Evolutionary conservation across 1,140 invertebrate species (phyloP), one percentile per base, ranked within the genome.

Genomic region (Sarcophaga bullata): DNA sequence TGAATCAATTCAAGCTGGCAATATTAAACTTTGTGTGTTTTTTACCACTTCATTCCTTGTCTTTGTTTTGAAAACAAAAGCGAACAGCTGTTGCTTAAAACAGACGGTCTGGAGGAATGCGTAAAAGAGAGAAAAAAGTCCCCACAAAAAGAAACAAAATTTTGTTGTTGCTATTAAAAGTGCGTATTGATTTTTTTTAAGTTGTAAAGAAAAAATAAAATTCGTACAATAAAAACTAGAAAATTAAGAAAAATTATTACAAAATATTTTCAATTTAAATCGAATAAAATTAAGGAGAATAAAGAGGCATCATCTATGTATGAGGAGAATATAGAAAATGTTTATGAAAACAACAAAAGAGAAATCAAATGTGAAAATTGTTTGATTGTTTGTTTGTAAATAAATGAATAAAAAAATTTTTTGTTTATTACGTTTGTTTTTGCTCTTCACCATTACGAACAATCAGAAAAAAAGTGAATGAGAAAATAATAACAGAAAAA

Each of bases 101-200:
- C 62, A 19, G 62, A n/a, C 19, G 62, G 19, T 25, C 62, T 19
- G 6, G 8, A 9, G 62, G 62, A 68, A 68, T 68, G 62, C 62
- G 62, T 68, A 17, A 68, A n/a, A 68, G 7, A 8, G n/a, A 68
- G 8, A 37, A 4, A 37, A 37, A 37, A 37, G 25, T 1, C 25
- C 25, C 1, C 25, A 37, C 25, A 37, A 37, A 37, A 68, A 19
- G 62, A 68, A 68, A 68, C 62, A 68, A 68, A 68, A 68, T 19
- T 68, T 68, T 68, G 62, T 68, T 68, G 62, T 68, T 68, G 62
- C 62, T 68, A 68, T 68, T 68, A 19, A 68, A 68, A 19, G 62
- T 68, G 62, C 62, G 62, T 68, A 68, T 68, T 68, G 62, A 68
- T 68, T 68, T 68, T 68, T 68, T 68, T 37, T 37, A 37, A 25